Evolutionary conservation across 2,888 invertebrate genomes (phyloP), one percentile per base, ranked within the genome.

Genomic region (Trissolcus brochymenae): DNA sequence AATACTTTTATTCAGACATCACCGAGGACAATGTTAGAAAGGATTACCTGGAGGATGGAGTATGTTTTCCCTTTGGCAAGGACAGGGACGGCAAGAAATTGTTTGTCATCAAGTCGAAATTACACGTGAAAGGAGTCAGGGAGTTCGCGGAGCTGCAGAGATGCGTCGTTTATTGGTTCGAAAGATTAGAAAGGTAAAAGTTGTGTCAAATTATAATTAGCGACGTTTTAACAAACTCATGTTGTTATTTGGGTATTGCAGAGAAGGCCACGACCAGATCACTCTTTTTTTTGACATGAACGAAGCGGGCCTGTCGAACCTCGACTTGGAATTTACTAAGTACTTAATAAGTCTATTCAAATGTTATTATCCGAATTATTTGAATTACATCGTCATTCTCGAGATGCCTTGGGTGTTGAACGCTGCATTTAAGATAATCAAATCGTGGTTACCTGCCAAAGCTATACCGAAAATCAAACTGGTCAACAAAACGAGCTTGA

Each of bases 391-490:
- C 80, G 90, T 98, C 41, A 94, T 98, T 64, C 96, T 92, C 87
- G 97, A 98, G 87, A 95, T 98, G 95, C 96, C 98, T 0, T 98
- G 98, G 98, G 93, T 98, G 0, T 89, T 98, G 74, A 96, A 94
- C 84, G 94, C 98, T 79, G 96, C 96, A 0, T 98, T 98, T 90
- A 97, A 95, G 90, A 92, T 98, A 51, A 94, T 98, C 7, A 98
- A 97, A 89, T 91, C 93, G 0, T 92, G 97, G 90, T 88, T 98
- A 64, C 97, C 97, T 2, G 93, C 96, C 0, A 95, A 95, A 88
- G 97, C 96, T 11, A 94, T 96, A 17, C 94, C 96, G 84, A 94
- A 94, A 89, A 95, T 98, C 87, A 96, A 95, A 88, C 95, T 96
- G 90, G 92, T 96, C 0, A 92, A 92, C 65, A 95, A 95, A 87